phyloP scores from a whole-genome alignment of 2,888 invertebrate species.

The Acleris holmiana region DNA sequence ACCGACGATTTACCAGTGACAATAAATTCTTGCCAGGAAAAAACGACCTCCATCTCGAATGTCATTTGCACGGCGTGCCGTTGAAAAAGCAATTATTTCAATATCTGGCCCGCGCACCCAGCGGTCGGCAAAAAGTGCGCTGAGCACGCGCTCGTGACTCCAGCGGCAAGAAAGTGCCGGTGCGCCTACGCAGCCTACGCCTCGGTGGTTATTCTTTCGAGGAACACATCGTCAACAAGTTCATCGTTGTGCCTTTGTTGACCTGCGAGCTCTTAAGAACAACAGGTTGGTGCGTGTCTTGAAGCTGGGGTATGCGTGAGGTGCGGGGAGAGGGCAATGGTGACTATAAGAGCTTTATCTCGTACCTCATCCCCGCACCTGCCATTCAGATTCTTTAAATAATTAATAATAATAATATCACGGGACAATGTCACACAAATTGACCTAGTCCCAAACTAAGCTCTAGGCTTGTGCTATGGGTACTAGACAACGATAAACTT shows the following conservation, averaged over 20 bases:
- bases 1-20: slow-evolving; percentile 73
- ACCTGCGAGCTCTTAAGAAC: too few species aligned
- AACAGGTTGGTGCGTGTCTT: too few species aligned
- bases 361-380: too few species aligned
- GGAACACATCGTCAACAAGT: background rate
- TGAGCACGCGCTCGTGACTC: slow-evolving; percentile 78
- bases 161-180: slow-evolving; percentile 55
- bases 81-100: slow-evolving; percentile 84
- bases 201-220: background rate
- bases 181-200: slow-evolving; percentile 15
- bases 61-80: slow-evolving; percentile 83
- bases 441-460: too few species aligned
- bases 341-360: too few species aligned
- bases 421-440: too few species aligned
- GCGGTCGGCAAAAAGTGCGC: slow-evolving; percentile 69
- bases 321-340: too few species aligned
- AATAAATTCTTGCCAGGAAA: slow-evolving; percentile 74
- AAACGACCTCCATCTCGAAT: slow-evolving; percentile 84
- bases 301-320: too few species aligned
- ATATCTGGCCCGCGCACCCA: slow-evolving; percentile 75
- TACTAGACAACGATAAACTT: too few species aligned
- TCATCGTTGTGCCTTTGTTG: background rate
- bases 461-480: too few species aligned
- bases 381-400: too few species aligned
- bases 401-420: too few species aligned